A percentile compares a stretch with the other conserved stretches of the same genome.
These are phyloP conservation scores for Spinus olivaceus DNA, from an alignment of 2,797 vertebrate species.

Conservation along the genomic window DNA sequence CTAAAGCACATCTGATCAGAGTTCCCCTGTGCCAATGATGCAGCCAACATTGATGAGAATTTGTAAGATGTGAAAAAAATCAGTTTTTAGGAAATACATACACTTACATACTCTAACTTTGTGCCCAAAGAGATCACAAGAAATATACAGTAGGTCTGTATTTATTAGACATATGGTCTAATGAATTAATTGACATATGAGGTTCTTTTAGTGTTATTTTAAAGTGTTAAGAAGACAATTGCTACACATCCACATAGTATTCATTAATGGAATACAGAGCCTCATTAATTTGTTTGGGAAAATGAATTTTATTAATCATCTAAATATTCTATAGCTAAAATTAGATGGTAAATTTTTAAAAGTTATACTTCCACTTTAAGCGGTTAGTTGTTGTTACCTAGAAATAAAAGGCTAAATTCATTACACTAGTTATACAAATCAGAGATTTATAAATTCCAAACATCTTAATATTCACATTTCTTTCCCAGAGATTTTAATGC, in stretches of 20 bases:
- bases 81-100: neutral
- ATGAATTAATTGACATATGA: neutral
- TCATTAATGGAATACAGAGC: neutral
- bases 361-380: neutral
- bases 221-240: neutral
- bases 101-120: neutral
- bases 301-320: neutral
- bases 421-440: neutral
- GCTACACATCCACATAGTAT: neutral
- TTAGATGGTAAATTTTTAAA: neutral
- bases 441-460: conserved; percentile 6
- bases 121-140: neutral
- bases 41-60: neutral
- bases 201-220: neutral
- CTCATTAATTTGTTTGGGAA: neutral
- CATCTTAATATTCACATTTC: neutral
- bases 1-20: neutral
- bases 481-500: neutral
- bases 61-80: neutral
- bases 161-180: neutral
- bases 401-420: neutral
- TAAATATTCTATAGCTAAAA: neutral
- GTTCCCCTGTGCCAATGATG: rapidly evolving
- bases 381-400: neutral
- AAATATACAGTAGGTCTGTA: neutral